Evolutionary conservation across 1,140 invertebrate species (phyloP), one percentile per base, ranked within the genome.

Genomic region (Cydia strobilella): DNA sequence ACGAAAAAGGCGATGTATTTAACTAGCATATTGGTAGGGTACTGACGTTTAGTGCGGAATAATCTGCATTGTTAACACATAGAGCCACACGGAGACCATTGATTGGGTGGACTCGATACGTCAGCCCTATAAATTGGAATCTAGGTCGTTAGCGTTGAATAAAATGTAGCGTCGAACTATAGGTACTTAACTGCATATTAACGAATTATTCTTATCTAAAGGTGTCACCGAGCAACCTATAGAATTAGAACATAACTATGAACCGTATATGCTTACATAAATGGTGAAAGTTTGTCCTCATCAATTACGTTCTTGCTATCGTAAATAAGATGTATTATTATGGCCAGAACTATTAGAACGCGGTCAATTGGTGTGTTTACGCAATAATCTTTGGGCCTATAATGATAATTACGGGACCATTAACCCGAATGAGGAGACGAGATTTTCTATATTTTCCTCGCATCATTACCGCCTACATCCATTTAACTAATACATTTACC

Each of bases 11-110:
- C 86, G 74, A 86, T 79, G 72, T 80, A 80, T 79, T 84, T 85
- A 72, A 73, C 65, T 75, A 74, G 82, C 90, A 92, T 92, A 84
- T 88, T 88, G 51, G 81, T 31, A 75, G 23, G 66, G 51, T 74
- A 87, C 80, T 91, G 76, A 74, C 76, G 51, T 23, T 75, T 78
- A 74, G 75, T 45, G 48, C 72, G 75, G 51, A 31, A 62, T 74
- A 75, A 79, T 74, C 35, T 71, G 59, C 35, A 74, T 81, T 54
- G 81, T 80, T 78, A 82, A 81, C 59, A 76, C 13, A 15, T 71
- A 73, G 62, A 48, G 76, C 84, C 80, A 88, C 82, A 80, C 76
- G 88, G 83, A 76, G 45, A 31, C 45, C 66, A 51, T 23, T 87
- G 86, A 91, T 91, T 91, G 89, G 88, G 45, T 73, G 45, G 72